Evolutionary conservation across 2,797 vertebrate genomes (phyloP), one percentile per base, ranked within the genome.

Genomic region (Sitta carolinensis): DNA sequence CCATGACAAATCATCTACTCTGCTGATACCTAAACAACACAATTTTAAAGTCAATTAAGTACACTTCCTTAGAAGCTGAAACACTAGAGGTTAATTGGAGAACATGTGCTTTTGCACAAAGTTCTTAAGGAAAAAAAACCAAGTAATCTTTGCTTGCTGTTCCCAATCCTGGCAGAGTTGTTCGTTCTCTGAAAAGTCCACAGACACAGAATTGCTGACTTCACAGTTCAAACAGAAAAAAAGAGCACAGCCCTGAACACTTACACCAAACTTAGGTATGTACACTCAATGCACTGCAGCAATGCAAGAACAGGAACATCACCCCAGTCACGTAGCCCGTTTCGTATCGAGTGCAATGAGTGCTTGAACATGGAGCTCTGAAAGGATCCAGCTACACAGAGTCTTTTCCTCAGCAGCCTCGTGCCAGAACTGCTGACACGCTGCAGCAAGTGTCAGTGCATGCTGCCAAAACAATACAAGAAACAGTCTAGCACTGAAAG

Each of bases 391-490:
- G 73, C 86, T 59, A 67, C 57, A 85, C 14, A 3, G 66, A 91
- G 79, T 25, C 84, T 85, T 91, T 47, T 64, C 75, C 69, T 76
- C 27, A 75, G 54, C 66, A 90, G 68, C n/a, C 76, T 27, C 29
- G 36, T 45, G 93, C 87, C 88, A 95, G 47, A 93, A 45, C 52
- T 62, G 80, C 77, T 76, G 93, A 72, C 88, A 78, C 1, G 4
- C 81, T 89, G 80, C 88, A 87, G 55, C 64, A 79, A 94, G 85
- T 25, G 45, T 78, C 88, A 89, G 59, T 16, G 82, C 75, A 23
- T 3, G 61, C 74, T 90, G 90, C 92, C 94, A 93, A 86, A 90
- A 94, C 96, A 93, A 87, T 38, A 54, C 4, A 75, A 74, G 61
- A 5, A 89, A 87, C 69, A 84, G 90, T 43, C 62, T 48, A 45